phyloP scores from a whole-genome alignment of 2,113 vertebrate genomes.

The Cromileptes altivelis region DNA sequence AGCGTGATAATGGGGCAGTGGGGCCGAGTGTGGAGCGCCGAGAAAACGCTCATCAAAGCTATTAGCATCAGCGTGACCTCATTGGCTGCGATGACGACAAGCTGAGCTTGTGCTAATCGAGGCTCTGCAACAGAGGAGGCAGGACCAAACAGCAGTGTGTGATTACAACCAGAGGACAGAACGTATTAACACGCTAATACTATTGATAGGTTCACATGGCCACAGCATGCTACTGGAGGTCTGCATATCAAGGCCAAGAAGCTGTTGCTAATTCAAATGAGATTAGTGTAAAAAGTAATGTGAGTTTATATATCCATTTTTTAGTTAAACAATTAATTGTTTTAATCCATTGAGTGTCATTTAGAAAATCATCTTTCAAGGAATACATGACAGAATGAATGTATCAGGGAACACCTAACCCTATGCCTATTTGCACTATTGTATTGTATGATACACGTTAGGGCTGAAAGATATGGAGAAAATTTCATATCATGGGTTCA shows the following conservation, averaged over 20 bases:
- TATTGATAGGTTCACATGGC: not conserved
- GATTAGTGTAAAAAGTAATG: too few relatives aligned
- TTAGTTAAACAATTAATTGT: too few relatives aligned
- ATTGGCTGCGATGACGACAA: slow-evolving; percentile 47
- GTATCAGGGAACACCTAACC: too few relatives aligned
- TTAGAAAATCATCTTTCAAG: too few relatives aligned
- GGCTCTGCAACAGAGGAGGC: slow-evolving; percentile 13
- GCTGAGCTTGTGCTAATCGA: slow-evolving; percentile 41
- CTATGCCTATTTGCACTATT: too few relatives aligned
- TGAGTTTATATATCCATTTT: too few relatives aligned
- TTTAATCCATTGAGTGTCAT: too few relatives aligned
- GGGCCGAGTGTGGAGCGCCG: slow-evolving; percentile 34
- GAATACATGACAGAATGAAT: too few relatives aligned
- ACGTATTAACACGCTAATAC: not conserved
- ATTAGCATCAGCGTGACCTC: slow-evolving; percentile 61
- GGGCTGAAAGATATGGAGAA: too few relatives aligned
- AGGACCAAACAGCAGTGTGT: not conserved
- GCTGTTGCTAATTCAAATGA: too few relatives aligned
- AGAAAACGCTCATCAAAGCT: slow-evolving; percentile 67
- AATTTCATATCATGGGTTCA: too few relatives aligned
- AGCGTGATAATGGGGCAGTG: slow-evolving; percentile 43
- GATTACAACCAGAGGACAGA: slow-evolving; percentile 2
- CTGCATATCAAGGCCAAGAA: not conserved
- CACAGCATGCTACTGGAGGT: not conserved
- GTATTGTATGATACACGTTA: too few relatives aligned